A percentile compares a stretch with the other conserved stretches of the same genome.
Evolutionary conservation across 2,888 invertebrate genomes (phyloP).

Genomic region (Acleris laterana): DNA sequence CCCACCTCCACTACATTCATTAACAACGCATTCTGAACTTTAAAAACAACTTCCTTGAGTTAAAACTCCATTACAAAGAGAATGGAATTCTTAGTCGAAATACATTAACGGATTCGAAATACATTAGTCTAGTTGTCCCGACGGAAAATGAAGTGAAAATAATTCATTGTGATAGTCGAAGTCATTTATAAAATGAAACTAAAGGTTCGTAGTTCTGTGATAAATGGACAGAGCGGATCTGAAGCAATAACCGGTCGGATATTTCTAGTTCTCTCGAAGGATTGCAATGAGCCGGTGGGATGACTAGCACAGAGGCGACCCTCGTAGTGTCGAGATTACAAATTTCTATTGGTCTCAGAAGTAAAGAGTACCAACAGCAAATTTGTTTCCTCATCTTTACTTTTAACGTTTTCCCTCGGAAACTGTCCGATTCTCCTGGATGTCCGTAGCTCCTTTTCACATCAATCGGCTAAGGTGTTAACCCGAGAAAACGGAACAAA

Average conservation of each 20-base stretch:
- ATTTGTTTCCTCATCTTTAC: too few relatives aligned
- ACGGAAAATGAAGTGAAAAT: slow-evolving; percentile 49
- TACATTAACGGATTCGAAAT: slow-evolving; percentile 49
- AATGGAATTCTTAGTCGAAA: slow-evolving; percentile 36
- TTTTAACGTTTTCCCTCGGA: too few relatives aligned
- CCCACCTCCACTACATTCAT: slow-evolving; percentile 9
- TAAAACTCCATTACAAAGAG: slow-evolving; percentile 11
- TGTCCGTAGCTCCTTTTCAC: too few relatives aligned
- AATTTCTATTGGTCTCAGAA: too few relatives aligned
- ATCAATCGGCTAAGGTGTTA: too few relatives aligned
- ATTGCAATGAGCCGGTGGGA: not conserved
- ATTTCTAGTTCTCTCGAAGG: not conserved
- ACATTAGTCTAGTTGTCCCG: slow-evolving; percentile 46
- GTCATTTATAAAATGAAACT: slow-evolving; percentile 39
- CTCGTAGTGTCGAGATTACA: too few relatives aligned
- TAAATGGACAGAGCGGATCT: slow-evolving; percentile 14
- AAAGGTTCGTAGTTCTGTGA: slow-evolving; percentile 22
- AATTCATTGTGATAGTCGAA: slow-evolving; percentile 47
- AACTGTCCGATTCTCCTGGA: too few relatives aligned
- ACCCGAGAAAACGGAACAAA: too few relatives aligned
- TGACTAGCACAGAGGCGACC: too few relatives aligned
- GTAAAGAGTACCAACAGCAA: too few relatives aligned
- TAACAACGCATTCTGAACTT: slow-evolving; percentile 14
- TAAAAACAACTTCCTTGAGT: not conserved
- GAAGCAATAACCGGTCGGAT: not conserved